These are phyloP conservation scores for Plebejus melissa DNA, from an alignment of 2,888 invertebrate genomes.

Conservation along the genomic window DNA sequence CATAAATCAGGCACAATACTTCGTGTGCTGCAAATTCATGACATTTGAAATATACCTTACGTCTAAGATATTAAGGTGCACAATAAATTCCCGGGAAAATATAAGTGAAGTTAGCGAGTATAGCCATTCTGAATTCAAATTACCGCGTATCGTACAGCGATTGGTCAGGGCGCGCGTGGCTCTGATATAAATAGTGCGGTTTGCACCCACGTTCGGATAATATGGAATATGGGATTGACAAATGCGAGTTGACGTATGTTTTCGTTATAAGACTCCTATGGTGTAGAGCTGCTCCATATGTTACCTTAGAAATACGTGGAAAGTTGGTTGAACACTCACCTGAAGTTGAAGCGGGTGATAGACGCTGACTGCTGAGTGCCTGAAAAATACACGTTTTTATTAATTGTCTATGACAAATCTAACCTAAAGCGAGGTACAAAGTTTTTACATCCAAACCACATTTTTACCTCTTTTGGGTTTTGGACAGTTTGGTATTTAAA, in stretches of 20 bases:
- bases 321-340: neutral
- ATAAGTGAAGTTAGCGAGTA: conserved; percentile 49
- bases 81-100: conserved; percentile 33
- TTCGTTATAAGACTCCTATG: conserved; percentile 28
- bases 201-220: conserved; percentile 53
- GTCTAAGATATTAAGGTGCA: conserved; percentile 32
- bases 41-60: conserved; percentile 34
- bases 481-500: too few relatives aligned
- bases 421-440: too few relatives aligned
- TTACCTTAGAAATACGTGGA: conserved; percentile 4
- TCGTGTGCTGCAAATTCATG: conserved; percentile 31
- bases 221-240: conserved; percentile 58
- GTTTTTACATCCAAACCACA: too few relatives aligned
- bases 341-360: neutral
- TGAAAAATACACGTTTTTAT: too few relatives aligned
- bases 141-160: conserved; percentile 70
- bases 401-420: too few relatives aligned
- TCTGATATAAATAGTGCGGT: conserved; percentile 74
- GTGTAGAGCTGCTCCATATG: neutral
- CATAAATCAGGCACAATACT: conserved; percentile 72
- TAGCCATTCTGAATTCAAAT: conserved; percentile 71
- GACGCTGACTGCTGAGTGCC: neutral
- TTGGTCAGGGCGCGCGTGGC: conserved; percentile 72
- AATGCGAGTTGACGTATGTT: conserved; percentile 39
- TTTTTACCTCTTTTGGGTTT: too few relatives aligned